Evolutionary conservation across 2,797 vertebrate species (phyloP).

Genomic region (Sebastiscus albofasciatus): DNA sequence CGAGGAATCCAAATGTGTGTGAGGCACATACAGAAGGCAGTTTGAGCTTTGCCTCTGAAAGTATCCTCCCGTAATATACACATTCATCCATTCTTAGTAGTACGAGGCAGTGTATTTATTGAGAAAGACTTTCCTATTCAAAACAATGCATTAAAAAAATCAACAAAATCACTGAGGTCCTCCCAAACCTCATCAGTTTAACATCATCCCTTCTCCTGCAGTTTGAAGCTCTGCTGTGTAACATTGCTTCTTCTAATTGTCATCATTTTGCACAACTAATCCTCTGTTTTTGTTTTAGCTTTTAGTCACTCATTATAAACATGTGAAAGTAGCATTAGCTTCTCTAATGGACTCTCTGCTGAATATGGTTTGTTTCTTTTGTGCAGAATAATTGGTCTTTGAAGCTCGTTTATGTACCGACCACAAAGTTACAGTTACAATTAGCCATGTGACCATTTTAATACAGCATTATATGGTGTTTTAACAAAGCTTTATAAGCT

Average conservation of each 20-base stretch:
- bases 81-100: neutral
- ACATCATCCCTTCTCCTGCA: neutral
- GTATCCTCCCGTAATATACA: neutral
- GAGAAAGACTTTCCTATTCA: neutral
- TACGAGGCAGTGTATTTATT: slow-evolving; percentile 1
- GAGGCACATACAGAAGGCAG: neutral
- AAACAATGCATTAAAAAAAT: neutral
- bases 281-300: slow-evolving; percentile 42
- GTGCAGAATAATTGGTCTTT: slow-evolving; percentile 43
- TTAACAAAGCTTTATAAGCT: neutral
- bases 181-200: neutral
- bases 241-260: slow-evolving; percentile 6
- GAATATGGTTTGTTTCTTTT: slow-evolving; percentile 38
- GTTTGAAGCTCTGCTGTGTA: neutral
- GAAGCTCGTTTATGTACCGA: neutral
- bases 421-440: slow-evolving; percentile 7
- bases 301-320: slow-evolving; percentile 53
- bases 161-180: neutral
- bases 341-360: slow-evolving; percentile 41
- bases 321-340: slow-evolving; percentile 19
- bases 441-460: neutral
- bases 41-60: slow-evolving; percentile 11
- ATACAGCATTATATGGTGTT: neutral
- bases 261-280: slow-evolving; percentile 15
- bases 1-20: neutral